Evolutionary conservation across 2,797 vertebrate species (phyloP), one percentile per base, ranked within the genome.

Genomic region (Nannoperca australis): DNA sequence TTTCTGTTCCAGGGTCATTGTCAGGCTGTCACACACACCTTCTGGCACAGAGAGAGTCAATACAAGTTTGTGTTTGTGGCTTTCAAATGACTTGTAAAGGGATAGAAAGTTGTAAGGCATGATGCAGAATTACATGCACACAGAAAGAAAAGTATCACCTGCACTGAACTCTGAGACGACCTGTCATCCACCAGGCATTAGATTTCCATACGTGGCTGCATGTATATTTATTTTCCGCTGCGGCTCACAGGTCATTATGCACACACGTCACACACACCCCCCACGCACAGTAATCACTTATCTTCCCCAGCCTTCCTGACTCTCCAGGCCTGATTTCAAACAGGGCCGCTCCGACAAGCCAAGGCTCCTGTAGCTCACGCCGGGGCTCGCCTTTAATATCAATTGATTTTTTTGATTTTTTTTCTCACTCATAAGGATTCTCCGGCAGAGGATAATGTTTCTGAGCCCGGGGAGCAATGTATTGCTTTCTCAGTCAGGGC

Each of bases 321-420:
- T 89, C 86, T 91, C 67, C 76, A 76, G 84, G 87, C 82, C 50
- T 83, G 81, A 89, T 84, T 90, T 92, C 84, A 90, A 90, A 84
- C 82, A 77, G 82, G 71, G 84, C 70, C 34, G 70, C 83, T 79
- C 83, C 82, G 85, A 89, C 84, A 91, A 77, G 80, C 59, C 50
- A 38, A 36, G 79, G 71, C 86, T 87, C 79, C 85, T 78, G 83
- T 83, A 85, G 80, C 88, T 87, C 86, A 84, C 78, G 72, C 85
- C 27, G n/a, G 12, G 51, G 63, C 88, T 80, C n/a, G 58, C 73
- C 71, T 91, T 86, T 90, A 89, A 91, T 93, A 91, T 88, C 89
- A 92, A 88, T 90, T 73, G 85, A 90, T 92, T 92, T 90, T 83
- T 79, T 85, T 27, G 24, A 27, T 27, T 83, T 17, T 15, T 66